Evolutionary conservation across 2,797 vertebrate species (phyloP), one percentile per base, ranked within the genome.

Genomic region (Melanitta fusca): DNA sequence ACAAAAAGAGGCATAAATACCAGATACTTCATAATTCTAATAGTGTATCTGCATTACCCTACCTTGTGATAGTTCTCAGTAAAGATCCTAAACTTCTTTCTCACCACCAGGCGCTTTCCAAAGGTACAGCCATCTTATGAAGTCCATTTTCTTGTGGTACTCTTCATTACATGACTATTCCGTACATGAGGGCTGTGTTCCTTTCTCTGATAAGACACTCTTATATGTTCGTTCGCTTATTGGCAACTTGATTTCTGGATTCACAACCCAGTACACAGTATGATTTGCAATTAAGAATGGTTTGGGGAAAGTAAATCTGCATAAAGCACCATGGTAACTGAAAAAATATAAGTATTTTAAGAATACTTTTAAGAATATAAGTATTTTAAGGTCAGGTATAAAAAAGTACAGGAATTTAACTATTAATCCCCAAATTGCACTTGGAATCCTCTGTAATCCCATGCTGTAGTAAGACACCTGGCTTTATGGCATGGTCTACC

Each of bases 361-460:
- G 65, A 45, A 45, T 45, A 45, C 43, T 45, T 45, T 45, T 20
- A 91, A 70, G 22, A 36, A 47, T 56, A 6, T 14, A 83, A 49
- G 53, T 82, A 56, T 89, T 95, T 94, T 94, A 92, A 95, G 65
- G 65, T 91, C 74, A 82, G 32, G 12, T 78, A 34, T 92, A 69
- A 93, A 91, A 96, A 71, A 75, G 65, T 71, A 19, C 9, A 36
- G 54, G 51, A 20, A 64, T 49, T 60, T 74, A 56, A 80, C 68
- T 89, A 9, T 64, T 91, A 36, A 54, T 91, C 87, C 69, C 45
- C 72, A 19, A 71, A 25, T 27, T 80, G 36, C 49, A 11, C 90
- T 89, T 82, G 72, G n/a, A 45, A 69, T 68, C 34, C 28, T 93
- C 60, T 58, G 16, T 69, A 22, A 61, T 78, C 36, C 54, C 25